Base-by-base conservation (phyloP, 2,888 invertebrate species). In the Lysandra coridon region DNA sequence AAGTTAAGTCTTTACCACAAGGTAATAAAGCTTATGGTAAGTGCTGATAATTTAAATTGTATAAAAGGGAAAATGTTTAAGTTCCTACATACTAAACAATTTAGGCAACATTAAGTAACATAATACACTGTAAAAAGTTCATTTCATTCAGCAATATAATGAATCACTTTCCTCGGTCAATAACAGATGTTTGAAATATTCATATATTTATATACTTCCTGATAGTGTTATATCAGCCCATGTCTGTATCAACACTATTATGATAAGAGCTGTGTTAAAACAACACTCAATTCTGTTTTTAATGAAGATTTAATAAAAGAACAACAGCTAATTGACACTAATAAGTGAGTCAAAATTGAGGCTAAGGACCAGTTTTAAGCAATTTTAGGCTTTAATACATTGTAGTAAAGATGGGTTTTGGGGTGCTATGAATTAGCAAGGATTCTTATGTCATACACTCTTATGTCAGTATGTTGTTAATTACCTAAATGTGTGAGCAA, bases 261-360 rank as follows among this genome's bases (percentile, higher is more conserved):
- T 86, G 85, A 88, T 87, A 89, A 86, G 79, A 80, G 37, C 17
- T 7, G 17, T 44, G 40, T 74, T 74, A 40, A 40, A 74, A n/a
- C 74, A 74, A n/a, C n/a, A 2, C n/a, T 44, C 40, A 75, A 44
- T 75, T 75, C 14, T n/a, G 1, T 49, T 1, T n/a, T 14, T 23
- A 37, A 49, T 49, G 1, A 49, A 75, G 17, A 49, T 12, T 49
- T 75, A 40, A 44, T 44, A 74, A n/a, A 44, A 74, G 44, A 74
- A 40, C 74, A 44, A 74, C 40, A 44, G 40, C 87, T 92, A 91
- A 92, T 92, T 92, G 89, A 88, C 85, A 81, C 88, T 91, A 92
- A 91, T 91, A 89, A 88, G 86, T 85, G 82, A 78, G 78, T 80
- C 75, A 75, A 75, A 75, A 75, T 23, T 49, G 3, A 3, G 74